phyloP scores from a whole-genome alignment of 37 sponge, comb jelly and placozoan species.

The Ianthella basta region DNA sequence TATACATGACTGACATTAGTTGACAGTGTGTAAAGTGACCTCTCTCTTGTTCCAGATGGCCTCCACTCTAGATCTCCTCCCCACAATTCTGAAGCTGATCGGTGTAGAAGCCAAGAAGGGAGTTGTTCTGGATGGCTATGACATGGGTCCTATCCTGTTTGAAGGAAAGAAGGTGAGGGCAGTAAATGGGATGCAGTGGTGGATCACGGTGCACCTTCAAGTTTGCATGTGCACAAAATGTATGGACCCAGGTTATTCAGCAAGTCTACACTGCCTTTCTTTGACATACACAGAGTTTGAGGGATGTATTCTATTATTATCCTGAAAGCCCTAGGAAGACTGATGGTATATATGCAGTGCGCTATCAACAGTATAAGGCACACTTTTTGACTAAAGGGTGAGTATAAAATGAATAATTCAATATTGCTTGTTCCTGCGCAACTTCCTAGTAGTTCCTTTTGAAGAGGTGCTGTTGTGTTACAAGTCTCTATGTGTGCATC shows the following conservation, averaged over 20 bases:
- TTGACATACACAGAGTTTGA: slow-evolving; percentile 20
- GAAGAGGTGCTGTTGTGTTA: no score
- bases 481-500: no score
- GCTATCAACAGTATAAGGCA: slow-evolving; percentile 70
- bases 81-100: slow-evolving; percentile 61
- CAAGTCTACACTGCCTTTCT: no score
- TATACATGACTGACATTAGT: no score
- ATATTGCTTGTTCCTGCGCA: no score
- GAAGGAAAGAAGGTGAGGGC: slow-evolving; percentile 9
- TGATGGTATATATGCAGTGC: slow-evolving; percentile 61
- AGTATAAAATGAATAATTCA: no score
- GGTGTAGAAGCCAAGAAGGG: slow-evolving; percentile 39
- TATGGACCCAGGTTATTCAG: no score
- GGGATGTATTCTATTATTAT: slow-evolving; percentile 55
- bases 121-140: slow-evolving; percentile 54
- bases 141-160: slow-evolving; percentile 60
- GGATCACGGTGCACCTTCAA: no score
- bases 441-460: no score
- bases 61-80: slow-evolving; percentile 61
- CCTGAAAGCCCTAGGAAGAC: slow-evolving; percentile 32
- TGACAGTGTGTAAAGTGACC: no score
- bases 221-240: no score
- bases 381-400: slow-evolving; percentile 75
- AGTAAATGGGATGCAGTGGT: no score
- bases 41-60: slow-evolving; percentile 38